Base-by-base conservation (phyloP, 1,140 invertebrate genomes). In the Penaeus indicus region DNA sequence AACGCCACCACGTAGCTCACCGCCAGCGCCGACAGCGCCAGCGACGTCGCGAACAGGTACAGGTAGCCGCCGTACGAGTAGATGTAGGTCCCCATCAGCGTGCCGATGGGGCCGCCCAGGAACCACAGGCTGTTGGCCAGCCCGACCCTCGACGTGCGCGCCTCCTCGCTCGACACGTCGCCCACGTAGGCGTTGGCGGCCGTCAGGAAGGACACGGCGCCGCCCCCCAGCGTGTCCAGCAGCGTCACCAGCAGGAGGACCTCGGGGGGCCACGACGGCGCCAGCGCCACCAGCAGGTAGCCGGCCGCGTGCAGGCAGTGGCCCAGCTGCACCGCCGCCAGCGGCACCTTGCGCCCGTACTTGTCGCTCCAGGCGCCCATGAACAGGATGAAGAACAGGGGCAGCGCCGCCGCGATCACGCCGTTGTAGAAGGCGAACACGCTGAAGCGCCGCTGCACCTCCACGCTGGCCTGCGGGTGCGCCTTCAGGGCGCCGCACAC, bases 331-430 rank as follows among this genome's bases (percentile, higher is more conserved):
- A 88, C 86, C 38, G 86, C 86, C 47, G 82, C 81, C 64, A 88
- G 69, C 0, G 86, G 86, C 67, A 88, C 86, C 86, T 88, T 88
- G 18, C 86, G 27, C 25, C 86, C 86, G 42, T 88, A 88, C 80
- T 84, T 88, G 69, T 88, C 86, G 81, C 86, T 88, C 86, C 86
- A 88, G 47, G 86, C 86, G 47, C 86, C 86, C 86, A 88, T 88
- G 81, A 88, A 88, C 25, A 88, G 81, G 81, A 88, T 88, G 81
- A 88, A 88, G 86, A 88, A 84, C 3, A 88, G 80, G n/a, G 86
- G 86, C 10, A 88, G 80, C 5, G 81, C 86, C 7, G 86, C 86
- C 22, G 80, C 80, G 79, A 88, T 88, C 64, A 88, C 82, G 67
- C 86, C 86, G 69, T 88, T 88, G 67, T 88, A 88, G 60, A 88